Conservation (phyloP, 2,888 invertebrate species). For the Dryadula phaetusa region DNA sequence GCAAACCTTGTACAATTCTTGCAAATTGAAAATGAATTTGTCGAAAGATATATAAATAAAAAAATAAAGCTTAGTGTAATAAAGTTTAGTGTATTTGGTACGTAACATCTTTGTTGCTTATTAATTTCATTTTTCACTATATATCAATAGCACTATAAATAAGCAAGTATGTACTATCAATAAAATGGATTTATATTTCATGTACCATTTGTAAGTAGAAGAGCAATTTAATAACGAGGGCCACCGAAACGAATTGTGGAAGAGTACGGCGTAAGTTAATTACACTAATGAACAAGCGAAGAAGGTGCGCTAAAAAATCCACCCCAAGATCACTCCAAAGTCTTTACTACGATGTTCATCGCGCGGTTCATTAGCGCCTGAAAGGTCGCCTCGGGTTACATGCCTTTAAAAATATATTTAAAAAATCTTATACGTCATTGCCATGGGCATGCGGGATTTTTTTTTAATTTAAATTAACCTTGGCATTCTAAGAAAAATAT, state of each 20-base stretch:
- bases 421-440: background rate
- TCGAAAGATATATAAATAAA: no score
- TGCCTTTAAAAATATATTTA: conserved; percentile 39
- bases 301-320: conserved; percentile 79
- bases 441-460: background rate
- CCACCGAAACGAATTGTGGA: conserved; percentile 69
- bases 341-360: conserved; percentile 82
- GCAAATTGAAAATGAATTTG: no score
- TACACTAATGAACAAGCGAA: conserved; percentile 82
- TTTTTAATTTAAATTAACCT: background rate
- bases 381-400: conserved; percentile 60
- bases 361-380: conserved; percentile 80
- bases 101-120: no score
- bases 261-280: conserved; percentile 79
- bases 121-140: background rate
- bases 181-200: conserved; percentile 17
- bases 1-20: no score
- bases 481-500: background rate
- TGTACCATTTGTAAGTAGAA: conserved; percentile 44
- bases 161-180: background rate
- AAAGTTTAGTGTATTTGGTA: no score
- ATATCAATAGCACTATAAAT: background rate
- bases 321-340: conserved; percentile 81
- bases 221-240: conserved; percentile 69
- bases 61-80: no score